A percentile compares a stretch with the other conserved stretches of the same genome.
Evolutionary conservation across 1,140 invertebrate species (phyloP).

Genomic region (Scaptomyza montana): DNA sequence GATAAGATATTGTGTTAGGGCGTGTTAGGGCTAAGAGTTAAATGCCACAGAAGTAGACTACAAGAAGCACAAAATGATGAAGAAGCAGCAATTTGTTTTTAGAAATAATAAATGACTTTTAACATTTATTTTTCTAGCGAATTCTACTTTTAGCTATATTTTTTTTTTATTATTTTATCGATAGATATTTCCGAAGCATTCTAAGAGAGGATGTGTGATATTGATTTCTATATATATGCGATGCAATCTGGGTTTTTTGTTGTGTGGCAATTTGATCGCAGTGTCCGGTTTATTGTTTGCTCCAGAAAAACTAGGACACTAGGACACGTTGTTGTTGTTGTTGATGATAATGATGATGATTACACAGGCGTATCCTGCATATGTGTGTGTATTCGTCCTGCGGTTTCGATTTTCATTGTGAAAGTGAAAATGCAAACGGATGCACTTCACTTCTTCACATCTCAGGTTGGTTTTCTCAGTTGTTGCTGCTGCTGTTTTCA

Average conservation of each 20-base stretch:
- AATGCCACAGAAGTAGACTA: slow-evolving; percentile 6
- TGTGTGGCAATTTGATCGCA: slow-evolving; percentile 67
- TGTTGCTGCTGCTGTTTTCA: slow-evolving; percentile 1
- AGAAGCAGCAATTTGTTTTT: slow-evolving; percentile 12
- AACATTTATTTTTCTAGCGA: slow-evolving; percentile 17
- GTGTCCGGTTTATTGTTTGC: slow-evolving; percentile 75
- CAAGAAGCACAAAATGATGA: background rate
- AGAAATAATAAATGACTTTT: slow-evolving; percentile 52
- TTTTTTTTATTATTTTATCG: slow-evolving; percentile 13
- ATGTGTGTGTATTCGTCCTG: slow-evolving; percentile 40
- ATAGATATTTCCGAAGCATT: slow-evolving; percentile 28
- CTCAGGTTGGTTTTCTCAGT: slow-evolving; percentile 17
- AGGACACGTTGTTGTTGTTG: slow-evolving; percentile 37
- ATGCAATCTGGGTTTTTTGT: slow-evolving; percentile 40
- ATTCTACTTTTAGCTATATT: slow-evolving; percentile 1
- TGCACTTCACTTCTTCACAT: slow-evolving; percentile 57
- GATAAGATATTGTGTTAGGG: slow-evolving; percentile 41
- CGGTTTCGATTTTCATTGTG: slow-evolving; percentile 78
- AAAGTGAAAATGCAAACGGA: slow-evolving; percentile 79
- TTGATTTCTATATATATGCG: slow-evolving; percentile 27
- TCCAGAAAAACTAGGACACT: slow-evolving; percentile 58
- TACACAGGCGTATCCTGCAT: slow-evolving; percentile 66
- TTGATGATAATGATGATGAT: slow-evolving; percentile 29
- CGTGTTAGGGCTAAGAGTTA: slow-evolving; percentile 44
- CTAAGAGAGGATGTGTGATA: slow-evolving; percentile 16